These are phyloP conservation scores for Pocota personata DNA, from an alignment of 2,888 invertebrate species.

Conservation along the genomic window DNA sequence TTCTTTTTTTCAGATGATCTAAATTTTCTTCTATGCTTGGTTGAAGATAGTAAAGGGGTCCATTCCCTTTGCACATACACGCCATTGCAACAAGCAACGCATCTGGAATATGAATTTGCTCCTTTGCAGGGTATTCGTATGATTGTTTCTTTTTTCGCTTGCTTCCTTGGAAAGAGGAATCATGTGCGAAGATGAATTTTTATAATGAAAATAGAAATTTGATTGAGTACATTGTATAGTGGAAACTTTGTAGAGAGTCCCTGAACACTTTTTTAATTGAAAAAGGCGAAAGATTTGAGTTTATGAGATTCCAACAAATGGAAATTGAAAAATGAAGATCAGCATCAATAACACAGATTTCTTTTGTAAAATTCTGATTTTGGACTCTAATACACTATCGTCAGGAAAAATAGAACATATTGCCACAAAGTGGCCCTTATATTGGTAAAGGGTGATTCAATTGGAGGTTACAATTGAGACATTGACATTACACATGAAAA, in stretches of 20 bases:
- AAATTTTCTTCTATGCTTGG: slow-evolving; percentile 27
- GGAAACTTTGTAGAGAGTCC: not conserved
- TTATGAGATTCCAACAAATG: slow-evolving; percentile 20
- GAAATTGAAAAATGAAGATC: not conserved
- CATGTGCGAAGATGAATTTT: slow-evolving; percentile 58
- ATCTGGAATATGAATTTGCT: slow-evolving; percentile 57
- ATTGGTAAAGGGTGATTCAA: too few relatives aligned
- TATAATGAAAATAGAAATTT: slow-evolving; percentile 52
- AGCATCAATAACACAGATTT: not conserved
- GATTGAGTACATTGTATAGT: slow-evolving; percentile 38
- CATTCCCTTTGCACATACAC: slow-evolving; percentile 32
- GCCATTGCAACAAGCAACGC: slow-evolving; percentile 57
- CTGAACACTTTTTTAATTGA: slow-evolving; percentile 42
- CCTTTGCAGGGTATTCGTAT: slow-evolving; percentile 23
- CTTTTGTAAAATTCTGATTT: not conserved
- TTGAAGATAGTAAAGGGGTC: slow-evolving; percentile 2
- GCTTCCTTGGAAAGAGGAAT: slow-evolving; percentile 9
- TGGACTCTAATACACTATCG: too few relatives aligned
- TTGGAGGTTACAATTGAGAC: too few relatives aligned
- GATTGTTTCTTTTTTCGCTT: not conserved
- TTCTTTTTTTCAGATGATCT: slow-evolving; percentile 26
- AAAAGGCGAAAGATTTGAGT: slow-evolving; percentile 21
- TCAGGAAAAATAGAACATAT: too few relatives aligned
- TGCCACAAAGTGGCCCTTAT: too few relatives aligned
- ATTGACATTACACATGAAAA: too few relatives aligned